Base-by-base conservation (phyloP, 2,888 invertebrate genomes). In the Cosmopolites sordidus region DNA sequence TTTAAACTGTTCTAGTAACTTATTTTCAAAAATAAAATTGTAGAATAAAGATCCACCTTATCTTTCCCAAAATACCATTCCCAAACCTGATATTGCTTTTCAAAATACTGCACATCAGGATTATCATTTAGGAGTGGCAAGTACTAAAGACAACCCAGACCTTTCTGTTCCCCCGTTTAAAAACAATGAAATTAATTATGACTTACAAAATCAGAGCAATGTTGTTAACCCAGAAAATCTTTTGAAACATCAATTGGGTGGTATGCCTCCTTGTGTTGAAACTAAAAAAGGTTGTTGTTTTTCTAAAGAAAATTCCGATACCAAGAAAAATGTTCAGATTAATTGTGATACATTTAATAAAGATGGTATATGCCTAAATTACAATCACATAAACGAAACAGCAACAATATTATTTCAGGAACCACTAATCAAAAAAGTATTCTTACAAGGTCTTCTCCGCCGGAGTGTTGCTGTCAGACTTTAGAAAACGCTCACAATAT, bases 91-190 rank as follows among this genome's bases (percentile, higher is more conserved):
- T 54, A 44, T 65, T 0, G 44, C 57, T 37, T 57, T 57, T 46
- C 59, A 65, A 51, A 53, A 60, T 6, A 43, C 43, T 2, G 43
- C 60, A 12, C 59, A 56, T 16, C 46, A 65, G 17, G 48, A 62
- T 22, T 57, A 60, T n/a, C 44, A 63, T 45, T 48, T 69, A 18
- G 68, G 65, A 6, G 61, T 68, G 3, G 57, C 66, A 6, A 41
- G 50, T 4, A 51, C 67, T 9, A 48, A 60, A 43, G 52, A 63
- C 16, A 60, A 59, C 22, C 68, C 69, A 3, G 65, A 70, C 54
- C 53, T 70, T 2, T 48, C 27, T 2, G 58, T 59, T 27, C 61
- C 66, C 2, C 64, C 67, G 2, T 40, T 48, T 3, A 53, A 53
- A 37, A 6, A 48, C 1, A 14, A 16, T 11, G 38, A 42, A 8